Evolutionary conservation across 2,113 vertebrate species (phyloP).

Genomic region (Dasyurus viverrinus): DNA sequence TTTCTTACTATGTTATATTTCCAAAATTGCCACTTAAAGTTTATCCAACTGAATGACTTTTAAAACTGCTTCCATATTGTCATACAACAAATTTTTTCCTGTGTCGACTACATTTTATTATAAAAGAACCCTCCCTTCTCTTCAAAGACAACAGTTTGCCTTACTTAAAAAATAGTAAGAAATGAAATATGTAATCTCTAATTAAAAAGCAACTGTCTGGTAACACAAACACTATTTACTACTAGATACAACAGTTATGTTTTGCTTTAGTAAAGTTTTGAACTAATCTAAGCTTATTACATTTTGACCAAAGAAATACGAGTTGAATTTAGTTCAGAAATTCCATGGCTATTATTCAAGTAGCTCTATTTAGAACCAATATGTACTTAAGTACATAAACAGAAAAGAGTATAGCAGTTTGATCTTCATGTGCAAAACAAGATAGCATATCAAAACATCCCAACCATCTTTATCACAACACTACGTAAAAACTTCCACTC

Average conservation of each 20-base stretch:
- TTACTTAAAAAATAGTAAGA: slow-evolving; percentile 34
- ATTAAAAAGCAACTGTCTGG: slow-evolving; percentile 55
- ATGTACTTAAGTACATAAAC: slow-evolving; percentile 2
- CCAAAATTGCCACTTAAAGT: slow-evolving; percentile 38
- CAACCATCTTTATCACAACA: slow-evolving; percentile 48
- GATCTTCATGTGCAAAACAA: slow-evolving; percentile 72
- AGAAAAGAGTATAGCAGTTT: slow-evolving; percentile 45
- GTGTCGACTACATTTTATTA: slow-evolving; percentile 25
- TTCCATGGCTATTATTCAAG: slow-evolving; percentile 40
- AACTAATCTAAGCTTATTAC: neutral
- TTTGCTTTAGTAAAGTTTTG: slow-evolving; percentile 32
- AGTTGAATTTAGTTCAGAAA: slow-evolving; percentile 45
- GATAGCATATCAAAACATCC: slow-evolving; percentile 41
- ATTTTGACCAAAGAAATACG: slow-evolving; percentile 42
- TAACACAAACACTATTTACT: slow-evolving; percentile 28
- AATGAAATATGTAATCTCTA: slow-evolving; percentile 42
- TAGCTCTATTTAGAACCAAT: neutral
- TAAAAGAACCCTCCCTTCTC: slow-evolving; percentile 19
- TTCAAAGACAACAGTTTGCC: slow-evolving; percentile 33
- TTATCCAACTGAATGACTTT: slow-evolving; percentile 66
- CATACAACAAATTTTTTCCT: slow-evolving; percentile 42
- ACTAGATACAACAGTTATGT: neutral
- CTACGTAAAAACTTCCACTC: slow-evolving; percentile 69
- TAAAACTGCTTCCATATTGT: slow-evolving; percentile 52
- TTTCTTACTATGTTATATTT: neutral